Evolutionary conservation across 2,888 invertebrate species (phyloP).

Genomic region (Micropterix aruncella): DNA sequence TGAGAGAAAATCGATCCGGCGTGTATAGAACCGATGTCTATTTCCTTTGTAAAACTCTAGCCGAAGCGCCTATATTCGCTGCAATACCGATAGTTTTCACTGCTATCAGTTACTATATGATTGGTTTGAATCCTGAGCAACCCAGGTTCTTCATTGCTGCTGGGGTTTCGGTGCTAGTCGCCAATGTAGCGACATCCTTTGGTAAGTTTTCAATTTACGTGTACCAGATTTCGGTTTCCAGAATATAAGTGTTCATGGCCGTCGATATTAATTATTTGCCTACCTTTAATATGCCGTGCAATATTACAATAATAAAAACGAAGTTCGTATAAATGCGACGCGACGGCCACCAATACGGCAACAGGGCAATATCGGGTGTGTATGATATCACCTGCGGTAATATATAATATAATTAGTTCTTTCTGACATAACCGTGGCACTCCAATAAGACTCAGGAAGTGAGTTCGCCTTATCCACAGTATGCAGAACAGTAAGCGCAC

Average conservation of each 20-base stretch:
- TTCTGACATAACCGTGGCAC: too few species aligned
- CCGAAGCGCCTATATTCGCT: slow-evolving; percentile 78
- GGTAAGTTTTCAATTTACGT: slow-evolving; percentile 53
- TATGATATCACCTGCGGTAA: too few species aligned
- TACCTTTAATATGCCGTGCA: too few species aligned
- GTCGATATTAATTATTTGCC: too few species aligned
- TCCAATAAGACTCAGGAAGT: too few species aligned
- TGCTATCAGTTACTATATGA: slow-evolving; percentile 74
- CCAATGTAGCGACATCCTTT: slow-evolving; percentile 81
- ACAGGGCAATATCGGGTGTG: too few species aligned
- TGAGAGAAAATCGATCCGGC: slow-evolving; percentile 77
- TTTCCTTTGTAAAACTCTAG: slow-evolving; percentile 80
- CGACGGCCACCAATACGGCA: too few species aligned
- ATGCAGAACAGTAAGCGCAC: too few species aligned
- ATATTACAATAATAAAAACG: too few species aligned
- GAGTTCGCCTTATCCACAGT: too few species aligned
- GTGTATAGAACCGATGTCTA: slow-evolving; percentile 87
- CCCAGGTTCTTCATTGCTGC: slow-evolving; percentile 59
- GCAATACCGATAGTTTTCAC: slow-evolving; percentile 73
- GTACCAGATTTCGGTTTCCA: slow-evolving; percentile 6
- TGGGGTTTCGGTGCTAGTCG: slow-evolving; percentile 64
- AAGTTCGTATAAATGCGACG: too few species aligned
- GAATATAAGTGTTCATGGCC: not conserved
- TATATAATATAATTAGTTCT: too few species aligned
- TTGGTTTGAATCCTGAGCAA: slow-evolving; percentile 62